A percentile compares a stretch with the other conserved stretches of the same genome.
These are phyloP conservation scores for Phasia obesa DNA, from an alignment of 2,888 invertebrate genomes.

Conservation along the genomic window DNA sequence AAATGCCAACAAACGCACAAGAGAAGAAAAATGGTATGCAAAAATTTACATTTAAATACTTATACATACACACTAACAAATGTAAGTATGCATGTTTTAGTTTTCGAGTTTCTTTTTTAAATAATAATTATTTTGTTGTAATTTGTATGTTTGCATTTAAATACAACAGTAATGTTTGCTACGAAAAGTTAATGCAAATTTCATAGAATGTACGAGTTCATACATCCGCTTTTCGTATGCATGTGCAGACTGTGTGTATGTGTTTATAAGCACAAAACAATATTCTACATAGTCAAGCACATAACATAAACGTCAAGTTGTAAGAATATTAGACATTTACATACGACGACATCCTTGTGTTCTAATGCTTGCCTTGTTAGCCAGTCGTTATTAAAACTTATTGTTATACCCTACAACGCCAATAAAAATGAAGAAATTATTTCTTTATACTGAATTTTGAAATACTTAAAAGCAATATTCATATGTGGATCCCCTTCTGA, in stretches of 20 bases:
- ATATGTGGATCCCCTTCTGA: too few species aligned
- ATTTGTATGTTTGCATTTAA: constrained; percentile 61
- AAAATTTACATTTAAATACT: constrained; percentile 52
- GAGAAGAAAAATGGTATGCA: constrained; percentile 55
- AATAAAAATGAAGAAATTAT: background rate
- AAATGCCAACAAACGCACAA: constrained; percentile 64
- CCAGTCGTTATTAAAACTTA: constrained; percentile 27
- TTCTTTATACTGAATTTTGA: background rate
- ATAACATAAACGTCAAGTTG: constrained; percentile 61
- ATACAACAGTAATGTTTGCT: constrained; percentile 62
- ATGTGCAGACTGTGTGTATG: background rate
- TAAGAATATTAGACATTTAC: constrained; percentile 68
- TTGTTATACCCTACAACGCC: background rate
- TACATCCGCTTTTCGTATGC: constrained; percentile 18
- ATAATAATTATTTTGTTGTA: constrained; percentile 47
- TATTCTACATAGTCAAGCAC: constrained; percentile 57
- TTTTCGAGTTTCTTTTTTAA: background rate
- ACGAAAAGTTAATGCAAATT: constrained; percentile 65
- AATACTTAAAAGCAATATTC: too few species aligned
- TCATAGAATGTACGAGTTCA: constrained; percentile 42
- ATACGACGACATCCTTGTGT: constrained; percentile 64
- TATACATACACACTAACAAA: background rate
- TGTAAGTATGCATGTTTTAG: background rate
- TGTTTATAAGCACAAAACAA: constrained; percentile 38
- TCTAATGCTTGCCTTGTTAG: constrained; percentile 36